Evolutionary conservation across 2,888 invertebrate species (phyloP).

Genomic region (Cephus rjabovi): DNA sequence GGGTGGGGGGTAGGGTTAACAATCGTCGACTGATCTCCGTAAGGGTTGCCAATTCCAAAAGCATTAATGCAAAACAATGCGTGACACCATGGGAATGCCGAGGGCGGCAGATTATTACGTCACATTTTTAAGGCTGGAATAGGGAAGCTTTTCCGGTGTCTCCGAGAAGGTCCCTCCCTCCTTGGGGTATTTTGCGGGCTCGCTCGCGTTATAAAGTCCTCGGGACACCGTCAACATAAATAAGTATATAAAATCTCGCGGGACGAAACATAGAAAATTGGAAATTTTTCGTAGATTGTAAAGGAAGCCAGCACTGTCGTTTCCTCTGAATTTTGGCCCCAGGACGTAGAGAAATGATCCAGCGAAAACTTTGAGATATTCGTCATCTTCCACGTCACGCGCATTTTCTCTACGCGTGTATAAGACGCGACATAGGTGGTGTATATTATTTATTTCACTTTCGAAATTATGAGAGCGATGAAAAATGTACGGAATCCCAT

Average conservation of each 20-base stretch:
- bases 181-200: not conserved
- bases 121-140: not conserved
- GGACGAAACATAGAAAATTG: slow-evolving; percentile 45
- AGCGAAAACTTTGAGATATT: no score
- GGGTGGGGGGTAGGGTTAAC: not conserved
- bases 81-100: not conserved
- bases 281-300: slow-evolving; percentile 47
- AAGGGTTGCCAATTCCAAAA: not conserved
- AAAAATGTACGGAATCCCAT: no score
- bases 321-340: no score
- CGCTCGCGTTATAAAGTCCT: slow-evolving; percentile 16
- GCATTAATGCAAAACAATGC: not conserved
- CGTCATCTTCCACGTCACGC: no score
- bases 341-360: no score
- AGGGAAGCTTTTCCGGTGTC: slow-evolving; percentile 4
- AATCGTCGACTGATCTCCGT: not conserved
- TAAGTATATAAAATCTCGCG: slow-evolving; percentile 38
- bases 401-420: no score
- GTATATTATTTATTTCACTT: no score
- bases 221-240: slow-evolving; percentile 43
- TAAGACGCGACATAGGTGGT: no score
- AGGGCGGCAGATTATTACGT: not conserved
- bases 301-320: slow-evolving; percentile 16
- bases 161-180: not conserved
- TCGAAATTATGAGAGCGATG: no score